A percentile compares a stretch with the other conserved stretches of the same genome.
Evolutionary conservation across 2,888 invertebrate species (phyloP).

Genomic region (Myopa tessellatipennis): DNA sequence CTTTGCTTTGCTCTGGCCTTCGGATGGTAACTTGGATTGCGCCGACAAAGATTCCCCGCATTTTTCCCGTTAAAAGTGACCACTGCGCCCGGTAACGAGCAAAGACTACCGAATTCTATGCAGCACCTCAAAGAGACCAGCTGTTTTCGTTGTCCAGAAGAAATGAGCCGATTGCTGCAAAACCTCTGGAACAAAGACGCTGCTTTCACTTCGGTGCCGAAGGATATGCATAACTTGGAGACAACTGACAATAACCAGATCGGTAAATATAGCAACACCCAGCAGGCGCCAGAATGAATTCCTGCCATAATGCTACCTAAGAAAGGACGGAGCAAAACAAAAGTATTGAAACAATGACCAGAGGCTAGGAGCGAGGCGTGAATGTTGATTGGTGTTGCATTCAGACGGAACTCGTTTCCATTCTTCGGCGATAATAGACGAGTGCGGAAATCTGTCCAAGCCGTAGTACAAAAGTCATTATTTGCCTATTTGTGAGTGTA

Average conservation of each 20-base stretch:
- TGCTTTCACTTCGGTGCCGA: conserved; percentile 45
- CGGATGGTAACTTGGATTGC: background rate
- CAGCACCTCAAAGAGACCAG: background rate
- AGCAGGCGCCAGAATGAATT: conserved; percentile 53
- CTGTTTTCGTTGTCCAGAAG: background rate
- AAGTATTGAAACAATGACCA: background rate
- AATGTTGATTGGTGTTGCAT: conserved; percentile 55
- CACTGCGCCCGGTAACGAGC: conserved; percentile 47
- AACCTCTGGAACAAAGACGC: conserved; percentile 37
- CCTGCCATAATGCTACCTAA: conserved; percentile 6
- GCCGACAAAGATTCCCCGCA: conserved; percentile 17
- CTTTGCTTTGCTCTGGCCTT: background rate
- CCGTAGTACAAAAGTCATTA: conserved; percentile 36
- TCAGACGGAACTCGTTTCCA: conserved; percentile 22
- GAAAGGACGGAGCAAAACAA: background rate
- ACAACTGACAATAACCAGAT: conserved; percentile 50
- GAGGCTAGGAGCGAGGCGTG: conserved; percentile 52
- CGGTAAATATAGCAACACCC: conserved; percentile 59
- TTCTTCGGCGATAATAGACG: conserved; percentile 19
- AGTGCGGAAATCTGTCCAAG: background rate
- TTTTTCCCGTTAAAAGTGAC: conserved; percentile 46
- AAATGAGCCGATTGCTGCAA: conserved; percentile 38
- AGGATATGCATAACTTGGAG: conserved; percentile 54
- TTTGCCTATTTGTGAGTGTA: conserved; percentile 26
- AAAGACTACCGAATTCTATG: conserved; percentile 49